Base-by-base conservation (phyloP, 2,888 invertebrate species). In the Dolichopus griseipennis region DNA sequence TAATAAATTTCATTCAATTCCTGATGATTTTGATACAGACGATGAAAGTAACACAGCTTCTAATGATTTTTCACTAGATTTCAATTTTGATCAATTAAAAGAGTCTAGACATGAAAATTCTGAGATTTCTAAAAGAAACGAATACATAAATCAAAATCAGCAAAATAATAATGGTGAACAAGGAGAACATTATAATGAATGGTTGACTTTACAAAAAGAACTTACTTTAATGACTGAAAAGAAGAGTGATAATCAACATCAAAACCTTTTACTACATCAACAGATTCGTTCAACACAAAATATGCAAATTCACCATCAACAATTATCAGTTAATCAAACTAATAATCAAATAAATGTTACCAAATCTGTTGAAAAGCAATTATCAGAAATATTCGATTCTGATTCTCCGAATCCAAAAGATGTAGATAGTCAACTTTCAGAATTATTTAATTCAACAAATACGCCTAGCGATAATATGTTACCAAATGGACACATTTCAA, bases 141-240 rank as follows among this genome's bases (percentile, higher is more conserved):
- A 66, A 18, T 69, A 22, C 68, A 70, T 65, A 12, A 72, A 64
- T 41, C 68, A 21, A 73, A 75, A 9, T 72, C 73, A 27, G 18
- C 65, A 71, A n/a, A 71, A 61, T 6, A 68, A 68, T 70, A 71
- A 70, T 67, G 72, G 72, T 43, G 71, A 71, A 37, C 72, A 71
- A 62, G 71, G 69, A 70, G 80, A 81, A 70, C 84, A 85, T 69
- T 86, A 86, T 73, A 88, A 88, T 75, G 88, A 88, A 75, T 88
- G 88, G 88, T 82, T 87, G 62, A 88, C 87, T 72, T 85, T 88
- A 68, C 87, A 88, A 73, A 85, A 87, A 67, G 89, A 88, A 74
- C 79, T 89, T 4, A 87, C 83, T 74, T 72, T 85, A 61, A 83
- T 83, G 65, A 70, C 72, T n/a, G 73, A 74, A 66, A 68, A 73